phyloP scores from a whole-genome alignment of 2,113 vertebrate species.

The Ovibos moschatus region DNA sequence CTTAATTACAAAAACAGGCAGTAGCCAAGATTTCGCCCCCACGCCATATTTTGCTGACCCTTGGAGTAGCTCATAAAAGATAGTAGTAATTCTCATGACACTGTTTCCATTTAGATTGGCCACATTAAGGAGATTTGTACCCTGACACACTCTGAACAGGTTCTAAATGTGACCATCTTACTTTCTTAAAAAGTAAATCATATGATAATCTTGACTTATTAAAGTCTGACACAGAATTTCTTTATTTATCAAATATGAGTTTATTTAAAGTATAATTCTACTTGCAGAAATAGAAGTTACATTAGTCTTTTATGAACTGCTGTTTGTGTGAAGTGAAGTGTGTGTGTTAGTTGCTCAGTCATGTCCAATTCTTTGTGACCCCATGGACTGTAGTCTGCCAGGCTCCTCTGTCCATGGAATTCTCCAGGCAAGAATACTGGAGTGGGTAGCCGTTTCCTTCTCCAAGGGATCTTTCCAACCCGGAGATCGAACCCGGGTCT shows the following conservation, averaged over 20 bases:
- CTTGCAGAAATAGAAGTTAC: neutral
- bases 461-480: neutral
- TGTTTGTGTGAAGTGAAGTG: neutral
- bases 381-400: neutral
- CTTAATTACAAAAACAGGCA: neutral
- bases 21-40: neutral
- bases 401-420: neutral
- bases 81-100: neutral
- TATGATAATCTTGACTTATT: neutral
- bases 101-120: neutral
- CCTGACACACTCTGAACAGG: neutral
- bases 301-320: neutral
- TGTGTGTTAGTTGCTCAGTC: neutral
- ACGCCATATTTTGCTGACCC: no score
- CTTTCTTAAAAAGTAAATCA: neutral
- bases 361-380: fast-evolving
- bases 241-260: neutral
- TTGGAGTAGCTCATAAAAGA: neutral
- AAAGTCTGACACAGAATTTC: neutral
- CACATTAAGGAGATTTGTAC: neutral
- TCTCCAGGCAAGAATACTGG: neutral
- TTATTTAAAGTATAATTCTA: neutral
- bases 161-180: neutral
- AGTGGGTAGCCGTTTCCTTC: neutral
- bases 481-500: neutral